A percentile compares a stretch with the other conserved stretches of the same genome.
phyloP scores from a whole-genome alignment of 2,113 vertebrate species.

The Hippocampus mohnikei region DNA sequence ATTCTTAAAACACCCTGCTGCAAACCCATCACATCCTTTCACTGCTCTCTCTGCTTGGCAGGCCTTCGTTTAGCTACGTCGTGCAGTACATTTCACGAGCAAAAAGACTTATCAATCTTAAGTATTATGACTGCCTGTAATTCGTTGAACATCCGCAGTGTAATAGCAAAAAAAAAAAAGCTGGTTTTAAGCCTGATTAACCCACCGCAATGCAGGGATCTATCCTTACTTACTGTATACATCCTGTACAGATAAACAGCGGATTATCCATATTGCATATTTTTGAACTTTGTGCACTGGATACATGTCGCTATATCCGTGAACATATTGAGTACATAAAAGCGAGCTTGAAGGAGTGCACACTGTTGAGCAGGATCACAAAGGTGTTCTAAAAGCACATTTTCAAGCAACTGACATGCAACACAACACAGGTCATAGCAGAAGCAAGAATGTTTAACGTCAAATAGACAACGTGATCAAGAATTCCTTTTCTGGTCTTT shows the following conservation, averaged over 20 bases:
- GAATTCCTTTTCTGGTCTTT: background rate
- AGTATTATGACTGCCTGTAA: constrained; percentile 9
- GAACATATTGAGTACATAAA: constrained; percentile 10
- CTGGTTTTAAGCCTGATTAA: constrained; percentile 49
- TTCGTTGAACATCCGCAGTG: constrained; percentile 21
- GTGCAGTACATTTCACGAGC: constrained; percentile 7
- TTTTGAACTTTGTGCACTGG: background rate
- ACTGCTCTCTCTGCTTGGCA: constrained; percentile 7
- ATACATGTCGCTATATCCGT: constrained; percentile 14
- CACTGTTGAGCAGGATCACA: background rate
- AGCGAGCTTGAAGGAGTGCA: background rate
- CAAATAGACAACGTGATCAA: constrained; percentile 4
- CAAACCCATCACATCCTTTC: background rate
- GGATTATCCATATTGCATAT: constrained; percentile 23
- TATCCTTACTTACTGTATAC: constrained; percentile 24
- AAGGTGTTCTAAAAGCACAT: background rate
- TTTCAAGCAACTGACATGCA: background rate
- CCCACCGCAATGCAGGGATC: constrained; percentile 22
- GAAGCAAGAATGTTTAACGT: constrained; percentile 4
- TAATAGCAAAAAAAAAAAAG: constrained; percentile 23
- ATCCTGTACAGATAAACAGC: constrained; percentile 27
- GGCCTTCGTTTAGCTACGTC: constrained; percentile 26
- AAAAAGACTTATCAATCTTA: constrained; percentile 28
- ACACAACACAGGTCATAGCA: background rate
- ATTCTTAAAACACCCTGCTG: constrained; percentile 11